phyloP scores from a whole-genome alignment of 2,797 vertebrate species.

The Tapera naevia region DNA sequence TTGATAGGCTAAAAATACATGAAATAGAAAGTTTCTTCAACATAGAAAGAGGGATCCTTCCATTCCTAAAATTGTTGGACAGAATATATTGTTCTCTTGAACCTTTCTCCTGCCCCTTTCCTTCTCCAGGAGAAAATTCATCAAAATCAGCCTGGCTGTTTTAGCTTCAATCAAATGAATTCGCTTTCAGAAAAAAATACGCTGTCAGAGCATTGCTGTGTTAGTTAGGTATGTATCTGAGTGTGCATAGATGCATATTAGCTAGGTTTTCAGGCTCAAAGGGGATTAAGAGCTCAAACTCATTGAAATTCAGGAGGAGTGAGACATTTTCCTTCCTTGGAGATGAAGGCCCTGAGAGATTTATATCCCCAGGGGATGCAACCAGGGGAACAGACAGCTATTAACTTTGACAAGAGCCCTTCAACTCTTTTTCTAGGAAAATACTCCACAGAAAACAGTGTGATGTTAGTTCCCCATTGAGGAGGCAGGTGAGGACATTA shows the following conservation, averaged over 20 bases:
- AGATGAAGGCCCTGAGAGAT: conserved; percentile 5
- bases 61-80: neutral
- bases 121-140: neutral
- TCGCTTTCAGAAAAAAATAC: neutral
- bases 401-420: conserved; percentile 12
- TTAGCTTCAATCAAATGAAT: neutral
- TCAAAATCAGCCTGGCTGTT: neutral
- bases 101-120: neutral
- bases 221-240: neutral
- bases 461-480: neutral
- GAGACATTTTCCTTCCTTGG: conserved; percentile 1
- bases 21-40: neutral
- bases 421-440: conserved; percentile 1
- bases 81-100: neutral
- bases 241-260: neutral
- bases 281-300: conserved; percentile 28
- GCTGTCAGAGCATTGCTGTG: neutral
- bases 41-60: neutral
- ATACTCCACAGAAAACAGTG: neutral
- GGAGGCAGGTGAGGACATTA: neutral
- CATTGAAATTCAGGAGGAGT: conserved; percentile 9
- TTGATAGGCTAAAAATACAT: neutral
- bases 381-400: neutral
- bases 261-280: neutral
- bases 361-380: conserved; percentile 17